A percentile compares a stretch with the other conserved stretches of the same genome.
phyloP scores from a whole-genome alignment of 2,888 invertebrate genomes.

The Amphipoea oculea region DNA sequence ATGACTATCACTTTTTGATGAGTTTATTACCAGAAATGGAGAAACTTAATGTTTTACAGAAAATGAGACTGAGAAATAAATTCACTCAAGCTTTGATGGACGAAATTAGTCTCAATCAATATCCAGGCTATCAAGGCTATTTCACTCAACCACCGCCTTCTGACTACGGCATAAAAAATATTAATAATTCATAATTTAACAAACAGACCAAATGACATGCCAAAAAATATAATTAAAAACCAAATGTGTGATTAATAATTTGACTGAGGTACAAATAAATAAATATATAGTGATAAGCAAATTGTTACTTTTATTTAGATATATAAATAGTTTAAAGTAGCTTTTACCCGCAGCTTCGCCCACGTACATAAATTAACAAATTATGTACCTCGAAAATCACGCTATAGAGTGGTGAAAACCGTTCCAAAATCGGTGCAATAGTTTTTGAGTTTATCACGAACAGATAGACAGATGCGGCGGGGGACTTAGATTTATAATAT shows the following conservation, averaged over 20 bases:
- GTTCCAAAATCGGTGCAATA: too few species aligned
- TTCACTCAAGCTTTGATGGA: conserved; percentile 53
- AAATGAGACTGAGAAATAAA: conserved; percentile 50
- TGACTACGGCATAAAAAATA: background rate
- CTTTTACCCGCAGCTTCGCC: too few species aligned
- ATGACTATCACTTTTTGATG: conserved; percentile 35
- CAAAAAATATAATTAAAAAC: conserved; percentile 12
- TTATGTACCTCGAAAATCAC: too few species aligned
- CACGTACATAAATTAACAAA: too few species aligned
- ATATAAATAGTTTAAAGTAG: too few species aligned
- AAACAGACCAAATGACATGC: conserved; percentile 7
- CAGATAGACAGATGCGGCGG: too few species aligned
- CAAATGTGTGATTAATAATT: background rate
- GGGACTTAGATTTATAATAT: too few species aligned
- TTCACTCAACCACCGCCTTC: conserved; percentile 2
- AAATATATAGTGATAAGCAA: conserved; percentile 1
- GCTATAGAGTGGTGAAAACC: too few species aligned
- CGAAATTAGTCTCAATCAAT: conserved; percentile 33
- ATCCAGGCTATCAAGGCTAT: conserved; percentile 15
- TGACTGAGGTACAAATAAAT: background rate
- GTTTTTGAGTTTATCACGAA: too few species aligned
- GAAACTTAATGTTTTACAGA: conserved; percentile 44
- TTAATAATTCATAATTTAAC: background rate
- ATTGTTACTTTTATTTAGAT: conserved; percentile 2
- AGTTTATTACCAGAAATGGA: conserved; percentile 25